Evolutionary conservation across 2,797 vertebrate species (phyloP).

Genomic region (Crenuchus spilurus): DNA sequence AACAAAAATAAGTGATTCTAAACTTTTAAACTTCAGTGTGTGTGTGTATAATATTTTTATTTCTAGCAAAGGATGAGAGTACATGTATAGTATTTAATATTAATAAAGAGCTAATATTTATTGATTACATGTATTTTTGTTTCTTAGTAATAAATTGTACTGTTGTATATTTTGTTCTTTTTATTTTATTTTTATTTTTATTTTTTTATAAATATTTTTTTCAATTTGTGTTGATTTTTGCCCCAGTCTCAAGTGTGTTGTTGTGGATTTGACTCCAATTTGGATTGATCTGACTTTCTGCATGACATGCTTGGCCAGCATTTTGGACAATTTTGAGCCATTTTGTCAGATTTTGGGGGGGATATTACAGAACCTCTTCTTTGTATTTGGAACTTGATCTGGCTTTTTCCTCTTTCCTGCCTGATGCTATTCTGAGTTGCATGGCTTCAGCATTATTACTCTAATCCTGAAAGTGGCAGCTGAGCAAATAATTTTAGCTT

Average conservation of each 20-base stretch:
- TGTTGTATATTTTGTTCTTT: neutral
- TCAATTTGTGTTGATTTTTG: neutral
- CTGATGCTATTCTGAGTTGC: slow-evolving; percentile 42
- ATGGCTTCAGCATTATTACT: slow-evolving; percentile 45
- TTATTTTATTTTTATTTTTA: neutral
- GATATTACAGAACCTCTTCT: neutral
- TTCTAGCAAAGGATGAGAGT: too few species aligned
- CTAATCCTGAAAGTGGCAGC: neutral
- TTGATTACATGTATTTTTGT: too few species aligned
- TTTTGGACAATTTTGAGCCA: slow-evolving; percentile 50
- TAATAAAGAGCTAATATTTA: too few species aligned
- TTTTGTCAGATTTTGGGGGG: slow-evolving; percentile 16
- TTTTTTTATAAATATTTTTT: too few species aligned
- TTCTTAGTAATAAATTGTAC: slow-evolving; percentile 33
- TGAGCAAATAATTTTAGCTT: too few species aligned
- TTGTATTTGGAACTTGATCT: slow-evolving; percentile 4
- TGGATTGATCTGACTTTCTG: slow-evolving; percentile 74
- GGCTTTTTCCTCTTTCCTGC: slow-evolving; percentile 18
- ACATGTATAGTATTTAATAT: neutral
- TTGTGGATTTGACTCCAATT: slow-evolving; percentile 62
- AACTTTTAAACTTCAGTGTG: neutral
- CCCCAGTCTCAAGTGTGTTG: slow-evolving; percentile 46
- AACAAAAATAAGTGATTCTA: too few species aligned
- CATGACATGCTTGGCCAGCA: slow-evolving; percentile 75
- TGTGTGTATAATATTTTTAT: neutral